phyloP scores from a whole-genome alignment of 35 echinoderm and acorn worm genomes.

The Strongylocentrotus purpuratus region DNA sequence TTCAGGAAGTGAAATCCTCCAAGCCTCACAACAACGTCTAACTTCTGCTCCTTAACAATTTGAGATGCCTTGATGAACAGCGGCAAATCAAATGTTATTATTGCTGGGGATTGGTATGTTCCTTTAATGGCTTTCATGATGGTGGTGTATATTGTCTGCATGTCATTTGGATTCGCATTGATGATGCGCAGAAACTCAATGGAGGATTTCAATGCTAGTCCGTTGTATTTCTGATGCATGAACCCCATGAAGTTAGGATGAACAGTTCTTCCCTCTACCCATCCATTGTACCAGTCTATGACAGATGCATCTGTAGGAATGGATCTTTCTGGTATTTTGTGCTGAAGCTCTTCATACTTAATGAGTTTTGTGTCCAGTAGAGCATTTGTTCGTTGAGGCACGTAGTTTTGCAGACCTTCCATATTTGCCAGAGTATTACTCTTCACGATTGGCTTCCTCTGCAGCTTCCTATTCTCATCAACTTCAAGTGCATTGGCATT shows the following conservation, averaged over 20 bases:
- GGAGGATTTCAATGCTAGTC: slow-evolving; percentile 54
- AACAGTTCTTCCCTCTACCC: slow-evolving; percentile 33
- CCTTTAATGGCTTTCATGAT: no score
- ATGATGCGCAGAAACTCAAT: slow-evolving; percentile 67
- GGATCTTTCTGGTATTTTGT: slow-evolving; percentile 49
- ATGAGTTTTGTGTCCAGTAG: slow-evolving; percentile 56
- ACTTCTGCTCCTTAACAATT: slow-evolving; percentile 66
- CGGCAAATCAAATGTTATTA: no score
- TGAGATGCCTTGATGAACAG: slow-evolving; percentile 70
- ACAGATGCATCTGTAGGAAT: slow-evolving; percentile 39
- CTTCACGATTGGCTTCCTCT: slow-evolving; percentile 40
- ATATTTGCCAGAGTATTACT: slow-evolving; percentile 69
- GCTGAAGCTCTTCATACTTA: slow-evolving; percentile 56
- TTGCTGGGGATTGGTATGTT: background rate
- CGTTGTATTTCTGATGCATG: slow-evolving; percentile 57
- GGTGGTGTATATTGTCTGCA: no score
- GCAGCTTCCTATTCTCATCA: slow-evolving; percentile 61
- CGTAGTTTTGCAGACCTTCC: slow-evolving; percentile 60
- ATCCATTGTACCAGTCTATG: slow-evolving; percentile 57
- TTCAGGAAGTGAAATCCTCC: slow-evolving; percentile 69
- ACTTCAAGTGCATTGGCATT: slow-evolving; percentile 69
- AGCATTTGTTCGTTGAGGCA: slow-evolving; percentile 47
- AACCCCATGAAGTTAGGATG: slow-evolving; percentile 65
- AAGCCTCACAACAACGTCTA: slow-evolving; percentile 59
- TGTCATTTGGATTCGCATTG: slow-evolving; percentile 68